Evolutionary conservation across 2,797 vertebrate genomes (phyloP), one percentile per base, ranked within the genome.

Genomic region (Spheniscus humboldti): DNA sequence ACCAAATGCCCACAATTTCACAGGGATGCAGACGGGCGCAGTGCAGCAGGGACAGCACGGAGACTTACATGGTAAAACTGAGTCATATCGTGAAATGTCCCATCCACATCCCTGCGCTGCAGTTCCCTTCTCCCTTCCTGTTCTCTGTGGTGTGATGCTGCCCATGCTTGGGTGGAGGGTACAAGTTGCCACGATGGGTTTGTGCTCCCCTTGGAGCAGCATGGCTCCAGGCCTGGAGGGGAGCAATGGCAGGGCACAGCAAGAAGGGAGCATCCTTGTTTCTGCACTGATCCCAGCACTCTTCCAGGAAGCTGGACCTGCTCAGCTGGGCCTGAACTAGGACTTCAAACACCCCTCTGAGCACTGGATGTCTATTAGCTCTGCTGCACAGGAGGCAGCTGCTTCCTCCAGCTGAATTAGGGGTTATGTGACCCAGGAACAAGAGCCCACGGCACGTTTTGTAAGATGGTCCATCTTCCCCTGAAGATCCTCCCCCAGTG

Each of bases 21-120:
- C 67, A 39, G 74, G 48, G 76, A 35, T 30, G 37, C 0, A 0
- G 9, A 12, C 0, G 1, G 45, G n/a, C 3, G 0, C 50, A 31
- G 48, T 6, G 19, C 39, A 86, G 28, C 75, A 80, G 82, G 64
- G 72, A 39, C 47, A 77, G 68, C 78, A 50, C 7, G 1, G 35
- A 39, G 48, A 67, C 24, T 84, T 48, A n/a, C 2, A 1, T 12
- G 41, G 25, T 33, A 72, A 33, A 83, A 41, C 28, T 35, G 66
- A 87, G 24, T 73, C 78, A 28, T 3, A 7, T 4, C 13, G 0
- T 13, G 50, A n/a, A n/a, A 22, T 23, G 10, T 37, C 72, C 53
- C 43, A 18, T 39, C 35, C 72, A 10, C 6, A 2, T n/a, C 67
- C 68, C 35, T 63, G 55, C 0, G 0, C 37, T 35, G 55, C 53